Evolutionary conservation across 1,140 invertebrate genomes (phyloP), one percentile per base, ranked within the genome.

Genomic region (Anastrepha obliqua): DNA sequence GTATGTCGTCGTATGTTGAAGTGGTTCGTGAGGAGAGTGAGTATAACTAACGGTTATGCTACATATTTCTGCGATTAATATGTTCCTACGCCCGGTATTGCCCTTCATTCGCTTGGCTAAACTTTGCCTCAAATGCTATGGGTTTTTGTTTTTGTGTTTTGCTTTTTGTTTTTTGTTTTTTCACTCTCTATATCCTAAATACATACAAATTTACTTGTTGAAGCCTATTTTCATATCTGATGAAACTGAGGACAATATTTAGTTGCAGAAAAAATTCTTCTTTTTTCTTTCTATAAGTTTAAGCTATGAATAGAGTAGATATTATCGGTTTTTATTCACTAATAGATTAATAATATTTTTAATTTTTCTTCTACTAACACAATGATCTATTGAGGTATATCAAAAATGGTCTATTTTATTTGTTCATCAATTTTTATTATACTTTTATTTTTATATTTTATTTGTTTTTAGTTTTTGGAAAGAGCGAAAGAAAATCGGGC

Each of bases 61-160:
- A 81, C 74, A 81, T 81, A 90, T 91, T 89, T 89, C 29, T 91
- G 91, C 91, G 91, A 91, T 91, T 91, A 91, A 91, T 89, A 91
- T 91, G 91, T 91, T 91, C 91, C 91, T 91, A 91, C 91, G 91
- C 60, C 4, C 15, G 60, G 15, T n/a, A 62, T 62, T 62, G 3
- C 60, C 60, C 60, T 62, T 62, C 15, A 17, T 17, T 62, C 60
- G 60, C 4, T 5, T 4, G 7, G 15, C 60, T 62, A 62, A 62
- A 15, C n/a, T 62, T 62, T 15, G 4, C 15, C n/a, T 62, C 13
- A 8, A 17, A 62, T 13, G 13, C 60, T 62, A 13, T 17, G 9
- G 13, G 29, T 29, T 29, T 1, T 29, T 29, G 29, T 29, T 29
- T 29, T 29, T 29, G 29, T 29, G 29, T 29, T 29, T 29, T 29